Evolutionary conservation across 2,888 invertebrate species (phyloP), one percentile per base, ranked within the genome.

Genomic region (Drosophila basisetae): DNA sequence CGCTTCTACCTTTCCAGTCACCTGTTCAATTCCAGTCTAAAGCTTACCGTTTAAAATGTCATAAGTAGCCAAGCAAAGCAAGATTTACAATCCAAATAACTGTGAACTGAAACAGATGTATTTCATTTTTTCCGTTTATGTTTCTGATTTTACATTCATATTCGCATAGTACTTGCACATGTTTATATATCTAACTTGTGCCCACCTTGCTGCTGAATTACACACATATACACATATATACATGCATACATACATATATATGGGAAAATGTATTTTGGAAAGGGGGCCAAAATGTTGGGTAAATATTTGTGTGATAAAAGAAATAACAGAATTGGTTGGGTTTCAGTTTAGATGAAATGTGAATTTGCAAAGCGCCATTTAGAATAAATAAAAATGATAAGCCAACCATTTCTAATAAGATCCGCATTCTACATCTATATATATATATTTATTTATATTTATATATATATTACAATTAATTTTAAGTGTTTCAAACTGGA

Each of bases 241-340:
- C 39, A 47, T 31, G 22, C 22, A 67, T 25, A 25, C 33, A 13
- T 28, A 25, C 5, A 11, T 10, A 6, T 28, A 13, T 9, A 33
- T 13, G 10, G 2, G n/a, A 10, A 43, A 43, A 37, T 55, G 3
- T 55, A 30, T 41, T 65, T 25, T 66, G 37, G 67, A 68, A 56
- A 50, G 47, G 30, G 39, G 47, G 30, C 30, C 31, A 52, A 72
- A 56, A 72, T 56, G 61, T 70, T 70, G 52, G 6, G 33, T 30
- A 72, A 71, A 63, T 72, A 63, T 72, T 72, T 58, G 50, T 62
- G 47, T 53, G 71, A 71, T 71, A 71, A 71, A 71, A 69, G 53
- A 69, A 69, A 39, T 43, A 47, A 60, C 16, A 53, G n/a, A 53
- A 68, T 54, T 54, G 41, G 33, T 43, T 16, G 22, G 16, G 4